Evolutionary conservation across 2,888 invertebrate genomes (phyloP), one percentile per base, ranked within the genome.

Genomic region (Cantharis rufa): DNA sequence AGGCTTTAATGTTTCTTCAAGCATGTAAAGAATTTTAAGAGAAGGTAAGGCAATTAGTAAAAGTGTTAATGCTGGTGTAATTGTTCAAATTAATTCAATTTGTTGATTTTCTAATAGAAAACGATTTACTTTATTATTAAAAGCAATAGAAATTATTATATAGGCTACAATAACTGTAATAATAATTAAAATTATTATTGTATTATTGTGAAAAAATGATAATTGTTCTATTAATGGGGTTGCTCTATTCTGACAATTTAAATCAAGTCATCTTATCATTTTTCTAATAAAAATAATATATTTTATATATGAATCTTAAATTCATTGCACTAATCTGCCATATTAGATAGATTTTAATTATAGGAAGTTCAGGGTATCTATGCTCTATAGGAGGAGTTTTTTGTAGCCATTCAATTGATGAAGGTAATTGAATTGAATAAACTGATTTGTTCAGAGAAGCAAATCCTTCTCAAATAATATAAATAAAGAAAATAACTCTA

Each of bases 301-400:
- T 90, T 92, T 92, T 92, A 92, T 91, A 88, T 89, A 90, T 91
- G 91, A 88, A 90, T 89, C 90, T 92, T 92, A 92, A 92, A 90
- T 91, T 90, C 91, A 91, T 90, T 89, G 90, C 90, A 90, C 88
- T 89, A 88, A 82, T 90, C 89, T 90, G 90, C 89, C 92, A 92
- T 89, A 91, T 91, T 92, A 92, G 90, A 91, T 64, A 21, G 91
- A 81, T 89, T 90, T 86, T 89, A 88, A 92, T 86, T 88, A 90
- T 87, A 80, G 91, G 91, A 72, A 91, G 79, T 90, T 92, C 91
- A 85, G 88, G 89, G 88, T 90, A 92, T 15, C 90, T 90, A 86
- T 92, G 91, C 90, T 91, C 91, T 71, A 89, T 86, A 5, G 91
- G 91, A 0, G 91, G 91, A 9, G 88, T 82, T 84, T 88, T 89